Base-by-base conservation (phyloP, 2,888 invertebrate genomes). In the Aethes cnicana region DNA sequence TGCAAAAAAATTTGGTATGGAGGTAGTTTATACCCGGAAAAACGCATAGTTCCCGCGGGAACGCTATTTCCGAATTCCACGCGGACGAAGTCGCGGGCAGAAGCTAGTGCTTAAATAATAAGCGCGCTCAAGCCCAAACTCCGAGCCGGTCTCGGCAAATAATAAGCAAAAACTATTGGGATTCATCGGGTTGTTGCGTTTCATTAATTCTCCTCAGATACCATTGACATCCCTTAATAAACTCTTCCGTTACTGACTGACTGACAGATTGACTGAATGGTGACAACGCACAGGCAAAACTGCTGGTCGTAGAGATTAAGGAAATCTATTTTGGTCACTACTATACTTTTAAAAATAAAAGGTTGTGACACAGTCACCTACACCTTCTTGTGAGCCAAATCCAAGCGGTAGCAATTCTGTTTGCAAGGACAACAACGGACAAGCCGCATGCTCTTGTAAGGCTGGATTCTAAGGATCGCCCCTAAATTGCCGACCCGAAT, bases 401-500 rank as follows among this genome's bases (percentile, higher is more conserved):
- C 94, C 94, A 21, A 95, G 95, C 70, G 95, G 95, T 58, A 90
- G 92, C 39, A 94, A 94, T 72, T 89, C 94, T 14, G 77, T 91
- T 56, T 94, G 94, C 70, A 91, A 90, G 69, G 90, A 90, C 42
- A 83, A 86, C 41, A 91, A 91, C 58, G 90, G 89, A n/a, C 69
- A 84, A 50, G 90, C 90, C 2, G 88, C 91, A 20, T 94, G 94
- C 66, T 91, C 91, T 2, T 95, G 95, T 68, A 77, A 92, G 57
- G 81, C 92, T 1, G 91, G 91, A 47, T 95, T 93, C 71, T 89
- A 92, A 58, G 95, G 95, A 43, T 80, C 91, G 66, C 95, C 95
- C 36, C 94, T 93, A 5, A 91, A 91, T 62, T 96, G 95, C 74
- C 90, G 95, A 66, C 95, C 95, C 1, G 95, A 95, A 81, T 95